phyloP scores from a whole-genome alignment of 2,113 vertebrate species.

The Natator depressus region DNA sequence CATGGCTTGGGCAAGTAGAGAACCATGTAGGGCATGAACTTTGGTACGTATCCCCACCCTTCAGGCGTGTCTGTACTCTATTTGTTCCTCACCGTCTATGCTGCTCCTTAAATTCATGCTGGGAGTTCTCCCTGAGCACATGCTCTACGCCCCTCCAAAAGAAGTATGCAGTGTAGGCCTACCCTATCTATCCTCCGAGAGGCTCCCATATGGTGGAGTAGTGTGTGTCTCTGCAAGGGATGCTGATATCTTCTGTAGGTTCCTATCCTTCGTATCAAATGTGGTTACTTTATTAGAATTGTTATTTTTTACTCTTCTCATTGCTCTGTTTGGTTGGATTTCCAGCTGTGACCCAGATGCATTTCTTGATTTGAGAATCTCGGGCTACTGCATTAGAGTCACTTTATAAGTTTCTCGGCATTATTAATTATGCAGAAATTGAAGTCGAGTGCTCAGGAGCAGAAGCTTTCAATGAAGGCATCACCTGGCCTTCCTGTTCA shows the following conservation, averaged over 20 bases:
- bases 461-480: background rate
- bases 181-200: background rate
- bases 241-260: rapidly evolving
- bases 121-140: background rate
- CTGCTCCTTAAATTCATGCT: background rate
- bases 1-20: background rate
- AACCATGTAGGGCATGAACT: background rate
- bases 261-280: background rate
- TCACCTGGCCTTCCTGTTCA: rapidly evolving
- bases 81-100: background rate
- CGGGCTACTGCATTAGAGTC: background rate
- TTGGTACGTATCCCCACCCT: too few relatives aligned
- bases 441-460: background rate
- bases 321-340: background rate
- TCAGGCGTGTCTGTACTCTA: background rate
- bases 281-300: rapidly evolving
- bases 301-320: background rate
- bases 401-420: background rate
- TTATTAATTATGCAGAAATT: background rate
- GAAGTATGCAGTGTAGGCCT: background rate
- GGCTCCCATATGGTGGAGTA: rapidly evolving
- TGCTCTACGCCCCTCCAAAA: background rate
- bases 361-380: background rate
- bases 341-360: background rate
- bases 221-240: rapidly evolving